Conservation (phyloP, 2,888 invertebrate genomes). For the Oxyteleia sp. region DNA sequence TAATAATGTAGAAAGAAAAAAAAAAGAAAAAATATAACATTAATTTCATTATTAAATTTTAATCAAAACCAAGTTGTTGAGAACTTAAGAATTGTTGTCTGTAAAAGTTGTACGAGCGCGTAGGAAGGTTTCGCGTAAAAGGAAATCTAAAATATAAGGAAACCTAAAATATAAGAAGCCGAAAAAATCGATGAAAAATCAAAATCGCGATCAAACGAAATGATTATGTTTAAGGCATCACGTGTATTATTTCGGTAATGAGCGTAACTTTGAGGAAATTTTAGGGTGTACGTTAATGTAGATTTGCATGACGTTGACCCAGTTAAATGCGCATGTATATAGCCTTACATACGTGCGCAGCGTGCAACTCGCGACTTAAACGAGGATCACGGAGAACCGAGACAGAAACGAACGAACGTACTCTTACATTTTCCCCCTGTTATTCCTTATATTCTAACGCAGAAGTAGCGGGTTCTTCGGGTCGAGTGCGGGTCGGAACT, state of each 20-base stretch:
- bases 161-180: too few relatives aligned
- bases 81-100: too few relatives aligned
- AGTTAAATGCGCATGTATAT: constrained; percentile 63
- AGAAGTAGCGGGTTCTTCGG: constrained; percentile 50
- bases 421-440: constrained; percentile 62
- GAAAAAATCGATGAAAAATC: too few relatives aligned
- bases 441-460: constrained; percentile 58
- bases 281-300: constrained; percentile 59
- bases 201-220: background rate
- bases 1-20: too few relatives aligned
- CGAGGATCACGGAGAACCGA: constrained; percentile 54
- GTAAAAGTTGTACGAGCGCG: too few relatives aligned
- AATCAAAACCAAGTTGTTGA: too few relatives aligned
- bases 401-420: constrained; percentile 63
- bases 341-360: constrained; percentile 53
- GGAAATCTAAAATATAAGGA: too few relatives aligned
- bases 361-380: constrained; percentile 60
- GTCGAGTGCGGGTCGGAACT: constrained; percentile 52
- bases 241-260: constrained; percentile 51
- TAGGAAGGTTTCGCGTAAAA: too few relatives aligned
- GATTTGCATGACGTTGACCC: constrained; percentile 71
- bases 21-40: too few relatives aligned
- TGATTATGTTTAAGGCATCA: constrained; percentile 31
- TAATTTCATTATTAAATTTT: too few relatives aligned
- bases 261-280: constrained; percentile 64